phyloP scores from a whole-genome alignment of 2,888 invertebrate species.

The Barypeithes pellucidus region DNA sequence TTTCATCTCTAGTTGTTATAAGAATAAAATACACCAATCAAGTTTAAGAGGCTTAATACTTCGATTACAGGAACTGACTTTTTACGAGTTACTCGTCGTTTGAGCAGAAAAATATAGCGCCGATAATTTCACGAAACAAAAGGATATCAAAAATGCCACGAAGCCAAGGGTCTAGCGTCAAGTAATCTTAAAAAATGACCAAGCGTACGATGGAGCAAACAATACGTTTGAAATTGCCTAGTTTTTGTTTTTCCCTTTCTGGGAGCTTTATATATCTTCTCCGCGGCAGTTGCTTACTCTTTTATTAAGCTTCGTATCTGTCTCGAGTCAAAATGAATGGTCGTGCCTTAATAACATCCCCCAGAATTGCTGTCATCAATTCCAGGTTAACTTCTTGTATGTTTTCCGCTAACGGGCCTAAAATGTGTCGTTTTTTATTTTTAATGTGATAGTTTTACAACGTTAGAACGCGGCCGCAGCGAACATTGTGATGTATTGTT shows the following conservation, averaged over 20 bases:
- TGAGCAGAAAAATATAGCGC: conserved; percentile 48
- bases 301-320: conserved; percentile 68
- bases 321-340: conserved; percentile 65
- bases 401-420: conserved; percentile 55
- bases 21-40: not conserved
- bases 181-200: conserved; percentile 56
- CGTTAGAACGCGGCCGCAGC: conserved; percentile 44
- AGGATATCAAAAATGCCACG: conserved; percentile 53
- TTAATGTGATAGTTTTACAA: conserved; percentile 54
- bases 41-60: conserved; percentile 3
- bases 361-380: conserved; percentile 62
- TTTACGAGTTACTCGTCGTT: conserved; percentile 44
- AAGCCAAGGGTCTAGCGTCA: conserved; percentile 53
- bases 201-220: conserved; percentile 53
- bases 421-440: conserved; percentile 56
- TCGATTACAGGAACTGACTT: conserved; percentile 31
- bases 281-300: conserved; percentile 65
- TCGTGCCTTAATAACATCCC: conserved; percentile 66
- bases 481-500: conserved; percentile 16
- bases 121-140: conserved; percentile 53
- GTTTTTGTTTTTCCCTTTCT: conserved; percentile 53
- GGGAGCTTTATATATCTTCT: conserved; percentile 55
- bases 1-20: conserved; percentile 2
- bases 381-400: conserved; percentile 56
- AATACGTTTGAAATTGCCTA: conserved; percentile 55